phyloP scores from a whole-genome alignment of 1,140 invertebrate genomes.

The Ceratosolen fusciceps region DNA sequence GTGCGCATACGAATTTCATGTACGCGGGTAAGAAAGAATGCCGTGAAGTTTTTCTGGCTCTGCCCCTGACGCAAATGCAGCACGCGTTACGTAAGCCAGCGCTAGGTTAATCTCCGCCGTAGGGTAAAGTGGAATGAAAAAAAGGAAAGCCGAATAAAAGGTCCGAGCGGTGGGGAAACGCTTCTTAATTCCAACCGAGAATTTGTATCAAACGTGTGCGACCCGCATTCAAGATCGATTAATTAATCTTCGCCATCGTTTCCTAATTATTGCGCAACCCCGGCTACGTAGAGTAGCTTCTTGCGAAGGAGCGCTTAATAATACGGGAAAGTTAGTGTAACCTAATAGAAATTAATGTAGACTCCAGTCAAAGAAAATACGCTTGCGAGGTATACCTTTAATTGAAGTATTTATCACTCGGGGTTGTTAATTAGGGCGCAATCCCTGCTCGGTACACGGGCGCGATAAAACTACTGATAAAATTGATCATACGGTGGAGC shows the following conservation, averaged over 20 bases:
- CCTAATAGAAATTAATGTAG: slow-evolving; percentile 17
- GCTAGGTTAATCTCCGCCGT: slow-evolving; percentile 20
- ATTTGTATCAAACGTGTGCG: slow-evolving; percentile 18
- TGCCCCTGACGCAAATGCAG: slow-evolving; percentile 1
- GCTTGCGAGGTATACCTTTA: background rate
- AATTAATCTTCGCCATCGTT: slow-evolving; percentile 47
- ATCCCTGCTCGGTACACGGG: background rate
- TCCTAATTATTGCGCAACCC: slow-evolving; percentile 40
- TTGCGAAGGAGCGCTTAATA: slow-evolving; percentile 16
- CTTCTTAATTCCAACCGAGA: slow-evolving; percentile 4
- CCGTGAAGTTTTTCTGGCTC: slow-evolving; percentile 35
- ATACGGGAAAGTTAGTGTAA: background rate
- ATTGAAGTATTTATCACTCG: slow-evolving; percentile 24
- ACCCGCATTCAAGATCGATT: slow-evolving; percentile 39
- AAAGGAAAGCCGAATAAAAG: slow-evolving; percentile 35
- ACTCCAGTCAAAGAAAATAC: background rate
- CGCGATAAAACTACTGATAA: slow-evolving; percentile 42
- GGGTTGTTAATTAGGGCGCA: slow-evolving; percentile 26
- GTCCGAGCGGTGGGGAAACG: slow-evolving; percentile 38
- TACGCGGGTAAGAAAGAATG: slow-evolving; percentile 30
- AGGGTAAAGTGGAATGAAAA: slow-evolving; percentile 27
- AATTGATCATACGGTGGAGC: background rate
- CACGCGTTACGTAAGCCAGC: slow-evolving; percentile 18
- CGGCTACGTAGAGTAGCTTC: background rate
- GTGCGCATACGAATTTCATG: slow-evolving; percentile 27